Evolutionary conservation across 2,888 invertebrate species (phyloP).

Genomic region (Drosophila silvestris): DNA sequence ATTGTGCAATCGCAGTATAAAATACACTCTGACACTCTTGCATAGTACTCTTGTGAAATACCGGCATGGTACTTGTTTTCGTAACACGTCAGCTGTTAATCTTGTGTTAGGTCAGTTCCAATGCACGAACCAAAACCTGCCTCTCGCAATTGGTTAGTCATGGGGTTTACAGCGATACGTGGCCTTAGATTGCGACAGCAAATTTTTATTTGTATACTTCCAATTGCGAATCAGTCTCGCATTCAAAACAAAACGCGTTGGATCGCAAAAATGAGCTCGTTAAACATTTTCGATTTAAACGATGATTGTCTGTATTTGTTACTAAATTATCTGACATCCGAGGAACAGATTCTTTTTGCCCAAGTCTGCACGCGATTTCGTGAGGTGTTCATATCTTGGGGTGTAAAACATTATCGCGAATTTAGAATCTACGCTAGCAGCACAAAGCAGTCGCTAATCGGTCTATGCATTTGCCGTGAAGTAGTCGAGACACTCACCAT

Average conservation of each 20-base stretch:
- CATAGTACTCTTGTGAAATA: constrained; percentile 4
- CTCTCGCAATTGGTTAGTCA: constrained; percentile 48
- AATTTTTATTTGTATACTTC: constrained; percentile 4
- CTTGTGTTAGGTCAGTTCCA: constrained; percentile 55
- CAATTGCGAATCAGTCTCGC: constrained; percentile 35
- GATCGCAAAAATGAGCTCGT: constrained; percentile 31
- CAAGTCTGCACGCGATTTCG: constrained; percentile 63
- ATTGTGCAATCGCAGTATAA: background rate
- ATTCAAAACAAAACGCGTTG: constrained; percentile 2
- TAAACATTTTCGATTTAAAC: constrained; percentile 46
- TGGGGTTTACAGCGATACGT: constrained; percentile 49
- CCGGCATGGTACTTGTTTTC: constrained; percentile 1
- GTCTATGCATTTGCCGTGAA: constrained; percentile 53
- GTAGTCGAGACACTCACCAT: constrained; percentile 40
- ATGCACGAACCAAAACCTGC: constrained; percentile 35
- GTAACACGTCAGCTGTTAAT: constrained; percentile 2
- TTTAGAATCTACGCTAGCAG: constrained; percentile 34
- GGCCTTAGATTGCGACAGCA: constrained; percentile 26
- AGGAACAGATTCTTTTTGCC: constrained; percentile 47
- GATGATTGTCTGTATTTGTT: constrained; percentile 58
- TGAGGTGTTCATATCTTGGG: constrained; percentile 29
- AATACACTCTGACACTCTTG: too few relatives aligned
- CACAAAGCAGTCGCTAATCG: constrained; percentile 27
- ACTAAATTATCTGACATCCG: constrained; percentile 24
- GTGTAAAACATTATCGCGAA: constrained; percentile 25